Percentiles rank a stretch among this genome's conserved stretches.
phyloP scores from a whole-genome alignment of 2,888 invertebrate species.

The Nephrotoma guestfalica region DNA sequence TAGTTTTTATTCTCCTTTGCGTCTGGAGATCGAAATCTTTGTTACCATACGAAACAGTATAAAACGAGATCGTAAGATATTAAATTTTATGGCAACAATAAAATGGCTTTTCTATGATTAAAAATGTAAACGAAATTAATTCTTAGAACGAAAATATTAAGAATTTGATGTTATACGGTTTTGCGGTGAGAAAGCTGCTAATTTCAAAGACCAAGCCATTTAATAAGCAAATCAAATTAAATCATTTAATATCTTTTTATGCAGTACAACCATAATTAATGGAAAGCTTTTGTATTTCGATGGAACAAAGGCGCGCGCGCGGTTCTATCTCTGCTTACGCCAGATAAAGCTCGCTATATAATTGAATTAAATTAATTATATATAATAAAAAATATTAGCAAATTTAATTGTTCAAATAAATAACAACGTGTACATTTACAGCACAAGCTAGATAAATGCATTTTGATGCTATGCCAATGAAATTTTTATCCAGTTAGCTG shows the following conservation, averaged over 20 bases:
- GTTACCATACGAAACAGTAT: neutral
- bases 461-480: neutral
- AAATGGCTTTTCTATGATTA: neutral
- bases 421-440: neutral
- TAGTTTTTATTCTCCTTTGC: neutral
- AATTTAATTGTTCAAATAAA: neutral
- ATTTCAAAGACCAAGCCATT: neutral
- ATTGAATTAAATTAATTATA: neutral
- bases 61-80: neutral
- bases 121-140: neutral
- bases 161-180: neutral
- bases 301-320: neutral
- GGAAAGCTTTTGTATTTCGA: neutral
- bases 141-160: neutral
- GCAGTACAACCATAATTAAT: neutral
- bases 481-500: neutral
- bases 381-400: neutral
- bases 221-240: neutral
- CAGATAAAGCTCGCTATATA: neutral
- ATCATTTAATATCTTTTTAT: neutral
- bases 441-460: neutral
- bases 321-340: neutral
- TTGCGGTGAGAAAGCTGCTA: neutral
- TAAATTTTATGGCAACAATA: neutral
- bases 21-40: neutral